These are phyloP conservation scores for Anolis carolinensis DNA, from an alignment of 2,113 vertebrate genomes.

Conservation along the genomic window DNA sequence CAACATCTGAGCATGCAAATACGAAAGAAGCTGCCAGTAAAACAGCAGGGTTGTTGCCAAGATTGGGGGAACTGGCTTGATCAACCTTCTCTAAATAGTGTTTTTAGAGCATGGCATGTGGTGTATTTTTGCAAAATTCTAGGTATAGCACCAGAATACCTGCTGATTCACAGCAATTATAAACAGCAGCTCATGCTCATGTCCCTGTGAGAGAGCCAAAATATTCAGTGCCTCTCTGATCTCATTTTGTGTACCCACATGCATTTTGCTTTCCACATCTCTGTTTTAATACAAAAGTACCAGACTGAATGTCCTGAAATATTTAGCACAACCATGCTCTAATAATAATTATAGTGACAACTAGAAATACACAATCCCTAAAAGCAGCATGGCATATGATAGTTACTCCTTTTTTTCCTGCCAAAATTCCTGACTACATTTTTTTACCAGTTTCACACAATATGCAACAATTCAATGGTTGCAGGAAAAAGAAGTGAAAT, in stretches of 20 bases:
- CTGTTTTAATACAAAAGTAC: not conserved
- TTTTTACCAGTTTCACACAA: not conserved
- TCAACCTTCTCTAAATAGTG: conserved; percentile 2
- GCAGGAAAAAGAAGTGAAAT: not conserved
- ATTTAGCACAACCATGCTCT: not conserved
- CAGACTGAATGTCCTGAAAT: not conserved
- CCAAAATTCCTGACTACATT: not conserved
- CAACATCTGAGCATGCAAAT: conserved; percentile 27
- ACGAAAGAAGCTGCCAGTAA: conserved; percentile 17
- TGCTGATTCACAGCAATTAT: not conserved
- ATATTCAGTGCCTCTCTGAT: too few relatives aligned
- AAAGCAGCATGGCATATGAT: not conserved
- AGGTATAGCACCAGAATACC: not conserved
- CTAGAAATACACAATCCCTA: not conserved
- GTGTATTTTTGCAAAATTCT: not conserved
- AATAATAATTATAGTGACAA: not conserved
- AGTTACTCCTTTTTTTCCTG: not conserved
- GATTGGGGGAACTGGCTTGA: not conserved
- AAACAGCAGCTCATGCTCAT: not conserved
- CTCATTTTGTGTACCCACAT: too few relatives aligned
- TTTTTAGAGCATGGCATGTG: not conserved
- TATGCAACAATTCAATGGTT: not conserved
- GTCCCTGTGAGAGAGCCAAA: not conserved
- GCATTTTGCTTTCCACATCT: not conserved
- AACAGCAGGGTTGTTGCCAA: conserved; percentile 5